Conservation (phyloP, 2,888 invertebrate species). For the Augiades crinisus region DNA sequence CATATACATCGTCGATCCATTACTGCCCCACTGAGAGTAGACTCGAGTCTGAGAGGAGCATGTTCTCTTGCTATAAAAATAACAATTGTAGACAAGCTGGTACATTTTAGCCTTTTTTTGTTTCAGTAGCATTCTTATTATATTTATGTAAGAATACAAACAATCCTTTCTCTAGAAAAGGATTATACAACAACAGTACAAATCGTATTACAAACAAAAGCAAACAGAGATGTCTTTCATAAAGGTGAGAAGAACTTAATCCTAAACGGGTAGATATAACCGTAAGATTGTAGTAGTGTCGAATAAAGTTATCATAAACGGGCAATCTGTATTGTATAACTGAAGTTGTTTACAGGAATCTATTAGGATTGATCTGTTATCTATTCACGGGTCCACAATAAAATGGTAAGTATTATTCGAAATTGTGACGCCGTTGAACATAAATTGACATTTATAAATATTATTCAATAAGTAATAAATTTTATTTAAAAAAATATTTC, state of each 20-base stretch:
- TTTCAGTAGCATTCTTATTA: background rate
- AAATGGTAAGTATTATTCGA: too few species aligned
- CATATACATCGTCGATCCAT: too few species aligned
- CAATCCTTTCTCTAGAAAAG: slow-evolving; percentile 58
- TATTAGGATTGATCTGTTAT: slow-evolving; percentile 23
- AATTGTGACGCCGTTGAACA: too few species aligned
- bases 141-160: slow-evolving; percentile 29
- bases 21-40: too few species aligned
- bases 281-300: slow-evolving; percentile 51
- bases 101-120: background rate
- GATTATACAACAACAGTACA: slow-evolving; percentile 61
- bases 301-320: slow-evolving; percentile 40
- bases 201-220: slow-evolving; percentile 66
- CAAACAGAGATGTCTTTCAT: slow-evolving; percentile 50
- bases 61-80: background rate
- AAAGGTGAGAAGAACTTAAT: slow-evolving; percentile 46
- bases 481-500: too few species aligned
- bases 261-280: slow-evolving; percentile 52
- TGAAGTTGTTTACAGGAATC: slow-evolving; percentile 18
- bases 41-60: too few species aligned
- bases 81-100: too few species aligned
- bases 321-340: slow-evolving; percentile 17
- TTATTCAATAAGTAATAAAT: too few species aligned
- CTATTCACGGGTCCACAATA: too few species aligned
- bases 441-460: too few species aligned